Evolutionary conservation across 2,888 invertebrate genomes (phyloP).

Genomic region (Oithona nana): DNA sequence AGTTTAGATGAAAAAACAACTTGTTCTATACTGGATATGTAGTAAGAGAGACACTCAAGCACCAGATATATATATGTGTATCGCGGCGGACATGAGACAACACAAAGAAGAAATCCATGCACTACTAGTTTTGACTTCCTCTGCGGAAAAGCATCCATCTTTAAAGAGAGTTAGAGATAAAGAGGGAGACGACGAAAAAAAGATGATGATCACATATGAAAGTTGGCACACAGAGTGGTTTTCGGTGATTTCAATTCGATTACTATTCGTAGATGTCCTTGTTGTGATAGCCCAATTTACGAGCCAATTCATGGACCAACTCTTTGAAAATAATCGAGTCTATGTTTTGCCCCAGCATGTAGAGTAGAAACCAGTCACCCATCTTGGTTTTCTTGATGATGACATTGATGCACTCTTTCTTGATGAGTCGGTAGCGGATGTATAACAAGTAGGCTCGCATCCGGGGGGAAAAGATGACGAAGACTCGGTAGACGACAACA

Average conservation of each 20-base stretch:
- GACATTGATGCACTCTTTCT: slow-evolving; percentile 72
- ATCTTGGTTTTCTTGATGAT: slow-evolving; percentile 76
- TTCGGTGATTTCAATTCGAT: not conserved
- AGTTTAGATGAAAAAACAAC: too few species aligned
- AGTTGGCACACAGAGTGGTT: too few species aligned
- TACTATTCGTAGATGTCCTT: slow-evolving; percentile 21
- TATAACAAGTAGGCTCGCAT: slow-evolving; percentile 79
- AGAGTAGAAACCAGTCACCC: slow-evolving; percentile 88
- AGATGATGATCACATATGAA: too few species aligned
- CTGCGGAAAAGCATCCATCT: too few species aligned
- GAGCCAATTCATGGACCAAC: slow-evolving; percentile 76
- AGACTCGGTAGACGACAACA: slow-evolving; percentile 58
- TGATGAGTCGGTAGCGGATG: slow-evolving; percentile 65
- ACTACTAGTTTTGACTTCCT: too few species aligned
- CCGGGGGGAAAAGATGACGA: slow-evolving; percentile 66
- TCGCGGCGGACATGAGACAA: too few species aligned
- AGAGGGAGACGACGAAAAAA: too few species aligned
- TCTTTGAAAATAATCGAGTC: slow-evolving; percentile 32
- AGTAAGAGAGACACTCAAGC: too few species aligned
- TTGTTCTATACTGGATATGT: too few species aligned
- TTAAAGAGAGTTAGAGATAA: too few species aligned
- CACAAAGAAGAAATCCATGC: too few species aligned
- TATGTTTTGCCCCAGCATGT: slow-evolving; percentile 75
- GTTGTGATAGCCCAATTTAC: slow-evolving; percentile 50
- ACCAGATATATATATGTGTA: too few species aligned